Evolutionary conservation across 2,113 vertebrate species (phyloP).

Genomic region (Paraplagusia blochii): DNA sequence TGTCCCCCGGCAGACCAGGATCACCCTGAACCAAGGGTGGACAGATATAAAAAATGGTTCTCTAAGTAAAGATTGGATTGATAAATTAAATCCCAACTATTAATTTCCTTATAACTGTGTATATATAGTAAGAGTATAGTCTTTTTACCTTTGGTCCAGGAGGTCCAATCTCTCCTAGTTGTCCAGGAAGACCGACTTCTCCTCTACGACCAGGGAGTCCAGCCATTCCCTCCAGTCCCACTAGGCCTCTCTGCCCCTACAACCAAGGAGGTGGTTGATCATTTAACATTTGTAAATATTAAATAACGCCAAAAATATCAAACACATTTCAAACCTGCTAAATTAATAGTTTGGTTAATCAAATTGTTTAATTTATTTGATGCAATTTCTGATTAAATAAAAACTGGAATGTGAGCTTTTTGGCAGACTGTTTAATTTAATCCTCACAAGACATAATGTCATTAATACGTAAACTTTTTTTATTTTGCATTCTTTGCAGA

Average conservation of each 20-base stretch:
- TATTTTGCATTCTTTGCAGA: too few relatives aligned
- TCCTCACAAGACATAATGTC: too few relatives aligned
- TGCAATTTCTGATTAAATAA: too few relatives aligned
- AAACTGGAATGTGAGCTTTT: too few relatives aligned
- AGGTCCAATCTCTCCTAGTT: constrained; percentile 79
- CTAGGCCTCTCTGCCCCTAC: constrained; percentile 82
- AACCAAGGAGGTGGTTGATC: background rate
- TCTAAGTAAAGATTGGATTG: too few relatives aligned
- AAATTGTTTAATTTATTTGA: too few relatives aligned
- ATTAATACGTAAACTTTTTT: too few relatives aligned
- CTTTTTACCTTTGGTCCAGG: constrained; percentile 84
- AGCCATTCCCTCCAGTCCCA: constrained; percentile 77
- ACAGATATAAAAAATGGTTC: background rate
- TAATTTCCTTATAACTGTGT: too few relatives aligned
- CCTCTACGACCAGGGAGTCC: constrained; percentile 85
- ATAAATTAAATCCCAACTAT: too few relatives aligned
- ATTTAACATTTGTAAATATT: too few relatives aligned
- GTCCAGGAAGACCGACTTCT: constrained; percentile 81
- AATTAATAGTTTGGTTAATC: background rate
- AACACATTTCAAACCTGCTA: background rate
- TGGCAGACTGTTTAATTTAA: too few relatives aligned
- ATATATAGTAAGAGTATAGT: background rate
- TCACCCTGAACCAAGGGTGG: constrained; percentile 80
- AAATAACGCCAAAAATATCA: too few relatives aligned
- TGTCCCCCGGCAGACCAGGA: constrained; percentile 82